Evolutionary conservation across 2,797 vertebrate species (phyloP), one percentile per base, ranked within the genome.

Genomic region (Knipowitschia caucasica): DNA sequence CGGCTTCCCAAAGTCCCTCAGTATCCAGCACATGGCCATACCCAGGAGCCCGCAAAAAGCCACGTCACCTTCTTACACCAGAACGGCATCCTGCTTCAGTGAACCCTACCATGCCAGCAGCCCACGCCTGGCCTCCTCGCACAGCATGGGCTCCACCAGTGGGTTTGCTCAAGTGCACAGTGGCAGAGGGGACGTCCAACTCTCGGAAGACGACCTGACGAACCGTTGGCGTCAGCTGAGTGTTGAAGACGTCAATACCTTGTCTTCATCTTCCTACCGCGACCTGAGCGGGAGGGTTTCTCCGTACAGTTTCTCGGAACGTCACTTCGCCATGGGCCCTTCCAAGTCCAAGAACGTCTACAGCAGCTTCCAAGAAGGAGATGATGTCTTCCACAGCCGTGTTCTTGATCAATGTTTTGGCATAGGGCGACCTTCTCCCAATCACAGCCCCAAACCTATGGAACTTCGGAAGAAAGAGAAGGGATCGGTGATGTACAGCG

Each of bases 141-240:
- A 90, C 72, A 91, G 89, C 54, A 78, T 92, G 81, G 90, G 89
- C 0, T 89, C 93, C 1, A 89, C 93, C 9, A 61, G 60, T 0
- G 80, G 74, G 31, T 63, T 84, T 29, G 63, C 62, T 20, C 80
- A 64, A 27, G 73, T 55, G 4, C 55, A 46, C 1, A 64, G 75
- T 73, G 89, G 77, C 78, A 88, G 59, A 78, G 83, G 82, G 0
- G 91, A 94, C 62, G 88, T 86, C 9, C 87, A 89, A 15, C 80
- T 90, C 15, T 72, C 89, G 0, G 89, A 94, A 50, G 94, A 94
- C 1, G 92, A 94, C 36, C 67, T 89, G 4, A 91, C 86, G 0
- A 89, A 82, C 30, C 88, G 87, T n/a, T 98, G 96, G 95, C 91
- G 91, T 40, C 93, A 96, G 20, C 77, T 95, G 57, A 96, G 93